Conservation (phyloP, 1,140 invertebrate genomes). For the Drosophila ercepeae region DNA sequence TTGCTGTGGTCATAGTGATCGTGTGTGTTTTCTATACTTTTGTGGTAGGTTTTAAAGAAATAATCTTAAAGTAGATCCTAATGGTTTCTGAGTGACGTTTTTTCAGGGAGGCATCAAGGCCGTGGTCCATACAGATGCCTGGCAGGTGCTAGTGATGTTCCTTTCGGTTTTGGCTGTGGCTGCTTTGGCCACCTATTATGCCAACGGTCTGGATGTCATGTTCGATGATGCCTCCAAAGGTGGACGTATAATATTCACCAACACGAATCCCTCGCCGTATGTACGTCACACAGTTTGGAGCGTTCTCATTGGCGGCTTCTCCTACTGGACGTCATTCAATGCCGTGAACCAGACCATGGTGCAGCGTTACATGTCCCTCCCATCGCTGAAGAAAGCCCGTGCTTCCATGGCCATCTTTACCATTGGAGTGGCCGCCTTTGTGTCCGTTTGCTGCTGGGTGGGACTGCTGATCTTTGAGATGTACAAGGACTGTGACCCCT, state of each 20-base stretch:
- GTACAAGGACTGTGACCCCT: conserved; percentile 91
- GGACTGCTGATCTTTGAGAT: conserved; percentile 89
- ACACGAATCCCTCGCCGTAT: conserved; percentile 78
- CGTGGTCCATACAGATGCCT: conserved; percentile 93
- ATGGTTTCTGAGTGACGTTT: conserved; percentile 16
- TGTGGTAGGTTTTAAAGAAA: conserved; percentile 84
- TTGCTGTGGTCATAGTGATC: conserved; percentile 91
- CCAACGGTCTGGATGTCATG: conserved; percentile 87
- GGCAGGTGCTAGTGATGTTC: conserved; percentile 93
- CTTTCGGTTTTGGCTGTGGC: conserved; percentile 88
- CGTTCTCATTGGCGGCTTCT: conserved; percentile 90
- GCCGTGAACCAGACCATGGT: conserved; percentile 96
- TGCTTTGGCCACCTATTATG: conserved; percentile 87
- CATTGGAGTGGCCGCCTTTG: conserved; percentile 87
- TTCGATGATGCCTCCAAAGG: conserved; percentile 85
- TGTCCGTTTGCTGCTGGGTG: conserved; percentile 90
- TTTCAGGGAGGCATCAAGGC: conserved; percentile 89
- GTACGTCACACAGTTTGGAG: conserved; percentile 93
- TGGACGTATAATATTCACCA: conserved; percentile 88
- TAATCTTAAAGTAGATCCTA: too few relatives aligned
- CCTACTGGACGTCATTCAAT: conserved; percentile 92
- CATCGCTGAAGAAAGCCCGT: conserved; percentile 87
- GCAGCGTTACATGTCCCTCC: conserved; percentile 91
- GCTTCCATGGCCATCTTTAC: conserved; percentile 88
- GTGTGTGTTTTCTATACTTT: conserved; percentile 96